These are phyloP conservation scores for Telmatherina bonti DNA, from an alignment of 2,797 vertebrate species.

Conservation along the genomic window DNA sequence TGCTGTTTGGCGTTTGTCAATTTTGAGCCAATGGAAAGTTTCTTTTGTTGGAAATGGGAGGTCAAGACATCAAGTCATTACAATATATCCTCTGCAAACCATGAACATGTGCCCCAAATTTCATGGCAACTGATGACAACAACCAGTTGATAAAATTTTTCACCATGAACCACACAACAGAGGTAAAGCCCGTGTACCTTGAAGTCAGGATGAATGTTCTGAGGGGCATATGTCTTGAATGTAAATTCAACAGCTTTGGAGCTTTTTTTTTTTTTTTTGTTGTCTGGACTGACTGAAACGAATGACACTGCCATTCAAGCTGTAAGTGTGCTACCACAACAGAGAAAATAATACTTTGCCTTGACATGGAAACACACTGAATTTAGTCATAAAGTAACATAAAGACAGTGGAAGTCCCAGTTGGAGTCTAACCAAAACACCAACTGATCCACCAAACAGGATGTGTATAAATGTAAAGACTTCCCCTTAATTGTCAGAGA, in stretches of 20 bases:
- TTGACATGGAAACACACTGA: slow-evolving; percentile 8
- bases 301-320: not conserved
- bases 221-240: not conserved
- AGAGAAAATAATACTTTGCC: slow-evolving; percentile 17
- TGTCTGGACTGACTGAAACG: slow-evolving; percentile 6
- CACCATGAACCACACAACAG: not conserved
- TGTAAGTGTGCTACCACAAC: not conserved
- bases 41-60: not conserved
- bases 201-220: slow-evolving; percentile 1
- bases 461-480: slow-evolving; percentile 22
- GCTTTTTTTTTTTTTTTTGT: not conserved
- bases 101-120: slow-evolving; percentile 1
- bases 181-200: not conserved
- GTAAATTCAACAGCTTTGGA: not conserved
- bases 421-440: slow-evolving; percentile 4
- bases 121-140: not conserved
- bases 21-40: not conserved
- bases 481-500: slow-evolving; percentile 20
- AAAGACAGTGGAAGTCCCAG: slow-evolving; percentile 3
- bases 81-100: not conserved
- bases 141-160: not conserved
- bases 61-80: not conserved
- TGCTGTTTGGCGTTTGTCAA: slow-evolving; percentile 1
- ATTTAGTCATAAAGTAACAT: slow-evolving; percentile 1
- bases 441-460: slow-evolving; percentile 9